Conservation (phyloP, 2,888 invertebrate species). For the Tetramorium bicarinatum region DNA sequence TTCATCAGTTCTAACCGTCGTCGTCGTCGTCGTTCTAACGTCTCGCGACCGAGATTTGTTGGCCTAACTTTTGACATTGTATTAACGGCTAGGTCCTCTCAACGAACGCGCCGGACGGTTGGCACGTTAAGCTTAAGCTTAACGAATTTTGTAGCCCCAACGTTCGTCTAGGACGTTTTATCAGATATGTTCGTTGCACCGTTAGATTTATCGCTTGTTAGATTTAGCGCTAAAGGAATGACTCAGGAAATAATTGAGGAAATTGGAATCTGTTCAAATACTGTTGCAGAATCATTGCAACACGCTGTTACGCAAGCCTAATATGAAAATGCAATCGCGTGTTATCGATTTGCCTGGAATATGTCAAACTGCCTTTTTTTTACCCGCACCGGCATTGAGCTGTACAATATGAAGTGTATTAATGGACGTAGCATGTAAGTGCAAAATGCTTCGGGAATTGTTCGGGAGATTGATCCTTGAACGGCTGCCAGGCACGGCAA, state of each 20-base stretch:
- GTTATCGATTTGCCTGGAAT: constrained; percentile 48
- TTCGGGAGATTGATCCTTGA: constrained; percentile 52
- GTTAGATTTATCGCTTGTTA: constrained; percentile 14
- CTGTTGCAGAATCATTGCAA: constrained; percentile 47
- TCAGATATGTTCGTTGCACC: neutral
- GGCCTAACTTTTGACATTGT: constrained; percentile 14
- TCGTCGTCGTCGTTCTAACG: constrained; percentile 39
- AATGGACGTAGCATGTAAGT: constrained; percentile 53
- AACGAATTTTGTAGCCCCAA: constrained; percentile 25
- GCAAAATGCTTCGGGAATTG: constrained; percentile 51
- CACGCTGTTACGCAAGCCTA: constrained; percentile 38
- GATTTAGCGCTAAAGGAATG: neutral
- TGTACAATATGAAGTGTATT: constrained; percentile 42
- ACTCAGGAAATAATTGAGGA: constrained; percentile 50
- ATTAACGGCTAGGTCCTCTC: neutral
- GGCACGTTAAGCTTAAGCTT: neutral
- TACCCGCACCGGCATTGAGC: neutral
- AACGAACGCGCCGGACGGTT: constrained; percentile 31
- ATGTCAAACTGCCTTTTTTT: constrained; percentile 46
- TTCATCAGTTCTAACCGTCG: constrained; percentile 38
- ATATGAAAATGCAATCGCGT: constrained; percentile 34
- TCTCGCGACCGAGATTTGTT: constrained; percentile 31
- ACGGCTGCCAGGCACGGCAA: constrained; percentile 18
- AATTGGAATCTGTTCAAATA: constrained; percentile 40
- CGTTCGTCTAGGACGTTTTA: neutral